Evolutionary conservation across 2,888 invertebrate species (phyloP).

Genomic region (Ormyrus thymus): DNA sequence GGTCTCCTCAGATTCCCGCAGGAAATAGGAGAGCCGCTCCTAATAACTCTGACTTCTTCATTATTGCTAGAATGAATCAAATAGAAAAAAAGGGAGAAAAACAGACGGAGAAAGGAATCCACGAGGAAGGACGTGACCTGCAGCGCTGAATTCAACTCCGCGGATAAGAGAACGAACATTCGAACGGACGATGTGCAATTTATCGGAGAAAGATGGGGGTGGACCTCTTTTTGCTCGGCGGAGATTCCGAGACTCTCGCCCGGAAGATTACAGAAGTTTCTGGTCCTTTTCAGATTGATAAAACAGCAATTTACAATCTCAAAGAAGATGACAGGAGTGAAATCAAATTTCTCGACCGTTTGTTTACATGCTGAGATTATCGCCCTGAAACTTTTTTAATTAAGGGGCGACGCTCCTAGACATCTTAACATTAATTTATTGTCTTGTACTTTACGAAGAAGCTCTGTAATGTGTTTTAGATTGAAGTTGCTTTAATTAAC

Average conservation of each 20-base stretch:
- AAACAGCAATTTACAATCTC: conserved; percentile 22
- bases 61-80: conserved; percentile 38
- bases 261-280: conserved; percentile 41
- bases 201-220: conserved; percentile 19
- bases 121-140: conserved; percentile 39
- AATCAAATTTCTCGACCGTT: neutral
- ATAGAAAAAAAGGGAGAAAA: conserved; percentile 15
- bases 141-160: conserved; percentile 28
- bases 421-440: too few species aligned
- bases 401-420: too few species aligned
- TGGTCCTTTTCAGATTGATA: conserved; percentile 21
- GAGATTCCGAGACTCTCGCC: conserved; percentile 7
- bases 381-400: too few species aligned
- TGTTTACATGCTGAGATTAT: too few species aligned
- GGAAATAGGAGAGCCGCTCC: conserved; percentile 7
- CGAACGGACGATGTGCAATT: conserved; percentile 32
- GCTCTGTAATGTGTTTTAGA: too few species aligned
- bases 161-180: conserved; percentile 14
- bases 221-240: neutral
- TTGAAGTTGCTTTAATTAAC: too few species aligned
- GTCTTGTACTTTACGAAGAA: too few species aligned
- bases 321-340: neutral
- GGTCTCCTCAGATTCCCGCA: conserved; percentile 8
- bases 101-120: neutral
- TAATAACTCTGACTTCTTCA: conserved; percentile 42